Base-by-base conservation (phyloP, 1,140 invertebrate genomes). In the Thaumetopoea pityocampa region DNA sequence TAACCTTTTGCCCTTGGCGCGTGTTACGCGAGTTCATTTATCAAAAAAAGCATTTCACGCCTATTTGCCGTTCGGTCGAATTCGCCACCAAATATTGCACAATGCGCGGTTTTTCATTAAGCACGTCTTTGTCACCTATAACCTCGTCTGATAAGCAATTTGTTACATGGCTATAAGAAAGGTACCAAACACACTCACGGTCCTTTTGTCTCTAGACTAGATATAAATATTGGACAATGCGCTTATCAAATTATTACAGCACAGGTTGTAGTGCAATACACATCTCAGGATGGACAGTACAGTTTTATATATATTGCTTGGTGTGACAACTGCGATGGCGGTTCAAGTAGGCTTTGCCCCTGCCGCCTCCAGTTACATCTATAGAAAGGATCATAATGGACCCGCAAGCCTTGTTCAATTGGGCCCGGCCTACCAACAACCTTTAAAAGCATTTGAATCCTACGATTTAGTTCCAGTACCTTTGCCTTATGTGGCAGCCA, bases 161-260 rank as follows among this genome's bases (percentile, higher is more conserved):
- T 77, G 70, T 65, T 76, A 81, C 79, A 83, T 66, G 79, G 79
- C 67, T 81, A 72, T 68, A 56, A 68, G 74, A 76, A 74, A 74
- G 73, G 72, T 62, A 51, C 36, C 54, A 56, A 48, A 59, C 49
- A 67, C 58, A 70, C 61, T 73, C 73, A 70, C 60, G 69, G 67
- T 59, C 66, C 66, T 73, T 70, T 73, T 66, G 67, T 68, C 58
- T 70, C 37, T 58, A 61, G 58, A 37, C 35, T 51, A 58, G 66
- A 80, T 84, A 84, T 84, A 84, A 78, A 84, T 81, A 77, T 84
- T 81, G 73, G 41, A 66, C 58, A 83, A 81, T 58, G 54, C 53
- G 57, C 63, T 68, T 67, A 67, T 62, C 46, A 67, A 74, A 81
- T 66, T 80, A 84, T 79, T 70, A 67, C 63, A 65, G 62, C 59